Evolutionary conservation across 2,888 invertebrate species (phyloP).

Genomic region (Heteropelma amictum): DNA sequence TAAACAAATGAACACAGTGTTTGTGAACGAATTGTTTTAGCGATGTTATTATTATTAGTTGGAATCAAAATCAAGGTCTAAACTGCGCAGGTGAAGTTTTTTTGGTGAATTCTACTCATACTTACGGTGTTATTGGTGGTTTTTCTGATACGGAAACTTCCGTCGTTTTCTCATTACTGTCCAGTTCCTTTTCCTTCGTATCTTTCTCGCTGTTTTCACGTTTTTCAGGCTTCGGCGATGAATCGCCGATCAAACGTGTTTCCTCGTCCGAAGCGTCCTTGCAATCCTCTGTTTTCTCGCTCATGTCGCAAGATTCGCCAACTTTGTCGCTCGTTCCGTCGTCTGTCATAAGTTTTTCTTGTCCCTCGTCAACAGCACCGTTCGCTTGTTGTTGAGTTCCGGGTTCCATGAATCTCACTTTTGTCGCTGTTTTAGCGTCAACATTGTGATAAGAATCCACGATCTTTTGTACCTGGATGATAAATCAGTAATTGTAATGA

Average conservation of each 20-base stretch:
- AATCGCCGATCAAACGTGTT: conserved; percentile 63
- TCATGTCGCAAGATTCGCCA: conserved; percentile 59
- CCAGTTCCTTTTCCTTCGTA: conserved; percentile 75
- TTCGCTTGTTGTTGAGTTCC: conserved; percentile 69
- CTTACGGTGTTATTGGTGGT: conserved; percentile 83
- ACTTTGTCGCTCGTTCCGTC: conserved; percentile 61
- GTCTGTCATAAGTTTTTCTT: conserved; percentile 69
- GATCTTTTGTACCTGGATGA: conserved; percentile 91
- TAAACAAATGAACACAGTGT: too few species aligned
- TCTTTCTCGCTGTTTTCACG: conserved; percentile 71
- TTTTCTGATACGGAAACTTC: conserved; percentile 80
- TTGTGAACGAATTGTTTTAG: too few species aligned
- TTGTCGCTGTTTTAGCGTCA: conserved; percentile 86
- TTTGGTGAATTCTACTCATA: conserved; percentile 33
- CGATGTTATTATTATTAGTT: too few species aligned
- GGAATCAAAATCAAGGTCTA: neutral
- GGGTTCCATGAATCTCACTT: conserved; percentile 93
- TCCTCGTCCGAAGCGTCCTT: conserved; percentile 73
- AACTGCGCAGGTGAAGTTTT: neutral
- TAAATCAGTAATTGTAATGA: neutral
- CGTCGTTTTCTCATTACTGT: conserved; percentile 78
- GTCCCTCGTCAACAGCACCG: conserved; percentile 73
- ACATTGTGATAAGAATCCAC: conserved; percentile 92
- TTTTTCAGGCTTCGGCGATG: conserved; percentile 72
- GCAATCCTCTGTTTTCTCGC: conserved; percentile 74